Evolutionary conservation across 2,888 invertebrate genomes (phyloP).

Genomic region (Eudasyphora cyanicolor): DNA sequence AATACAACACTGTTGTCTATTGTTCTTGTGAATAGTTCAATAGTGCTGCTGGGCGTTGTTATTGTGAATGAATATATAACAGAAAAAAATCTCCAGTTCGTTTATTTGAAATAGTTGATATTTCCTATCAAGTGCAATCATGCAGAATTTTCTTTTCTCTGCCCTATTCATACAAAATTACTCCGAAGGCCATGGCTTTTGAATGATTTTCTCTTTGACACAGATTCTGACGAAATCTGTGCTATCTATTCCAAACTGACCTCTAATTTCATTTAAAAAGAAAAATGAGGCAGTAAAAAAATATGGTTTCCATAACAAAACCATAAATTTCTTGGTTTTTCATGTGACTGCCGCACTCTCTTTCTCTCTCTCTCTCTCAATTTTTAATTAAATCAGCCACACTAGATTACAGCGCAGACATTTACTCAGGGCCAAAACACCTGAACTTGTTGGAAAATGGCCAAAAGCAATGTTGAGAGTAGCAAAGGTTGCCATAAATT

Average conservation of each 20-base stretch:
- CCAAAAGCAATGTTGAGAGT: neutral
- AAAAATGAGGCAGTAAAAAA: neutral
- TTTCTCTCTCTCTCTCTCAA: neutral
- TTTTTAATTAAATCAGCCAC: conserved; percentile 16
- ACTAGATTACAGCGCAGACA: conserved; percentile 1
- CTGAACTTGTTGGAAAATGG: conserved; percentile 9
- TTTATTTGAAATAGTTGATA: too few species aligned
- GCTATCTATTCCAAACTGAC: neutral
- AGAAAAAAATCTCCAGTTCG: too few species aligned
- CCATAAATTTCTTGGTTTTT: neutral
- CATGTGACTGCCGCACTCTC: too few species aligned
- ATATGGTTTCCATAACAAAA: neutral
- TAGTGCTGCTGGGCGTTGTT: neutral
- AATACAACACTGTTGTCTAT: too few species aligned
- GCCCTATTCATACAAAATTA: too few species aligned
- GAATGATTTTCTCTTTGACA: too few species aligned
- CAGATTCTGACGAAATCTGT: too few species aligned
- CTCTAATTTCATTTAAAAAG: neutral
- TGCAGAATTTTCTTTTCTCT: too few species aligned
- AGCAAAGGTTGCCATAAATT: conserved; percentile 22
- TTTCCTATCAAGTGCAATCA: too few species aligned
- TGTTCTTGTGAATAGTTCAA: too few species aligned
- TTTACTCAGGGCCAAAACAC: conserved; percentile 10
- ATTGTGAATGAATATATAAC: neutral
- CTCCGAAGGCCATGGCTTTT: too few species aligned